These are phyloP conservation scores for Limnothrissa miodon DNA, from an alignment of 2,113 vertebrate genomes.

Conservation along the genomic window DNA sequence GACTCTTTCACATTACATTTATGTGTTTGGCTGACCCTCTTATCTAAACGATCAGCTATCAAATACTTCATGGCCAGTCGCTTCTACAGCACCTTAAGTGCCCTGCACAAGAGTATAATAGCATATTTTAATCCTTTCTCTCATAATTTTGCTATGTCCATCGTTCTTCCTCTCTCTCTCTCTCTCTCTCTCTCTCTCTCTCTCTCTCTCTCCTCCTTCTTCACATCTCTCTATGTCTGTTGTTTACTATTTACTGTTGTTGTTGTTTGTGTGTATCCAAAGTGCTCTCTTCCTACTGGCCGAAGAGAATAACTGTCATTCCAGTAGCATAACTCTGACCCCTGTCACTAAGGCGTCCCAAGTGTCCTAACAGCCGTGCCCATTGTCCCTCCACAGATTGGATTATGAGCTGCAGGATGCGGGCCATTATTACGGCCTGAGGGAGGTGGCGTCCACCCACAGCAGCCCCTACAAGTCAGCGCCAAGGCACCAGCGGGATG, in stretches of 20 bases:
- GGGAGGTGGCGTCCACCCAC: slow-evolving; percentile 81
- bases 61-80: no score
- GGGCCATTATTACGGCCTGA: slow-evolving; percentile 57
- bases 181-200: background rate
- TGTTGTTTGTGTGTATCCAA: background rate
- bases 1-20: background rate
- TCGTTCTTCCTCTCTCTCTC: background rate
- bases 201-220: no score
- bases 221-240: background rate
- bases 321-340: background rate
- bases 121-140: no score
- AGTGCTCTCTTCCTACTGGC: background rate
- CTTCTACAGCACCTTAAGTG: no score
- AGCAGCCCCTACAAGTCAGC: slow-evolving; percentile 88
- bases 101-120: no score
- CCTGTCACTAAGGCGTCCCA: background rate
- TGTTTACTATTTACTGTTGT: no score
- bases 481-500: slow-evolving; percentile 78
- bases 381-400: slow-evolving; percentile 50
- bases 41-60: no score
- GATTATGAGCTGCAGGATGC: slow-evolving; percentile 54
- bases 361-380: background rate
- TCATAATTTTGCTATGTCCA: background rate
- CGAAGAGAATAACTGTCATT: background rate
- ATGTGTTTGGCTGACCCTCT: no score